These are phyloP conservation scores for Cephalotes varians DNA, from an alignment of 2,888 invertebrate species.

Conservation along the genomic window DNA sequence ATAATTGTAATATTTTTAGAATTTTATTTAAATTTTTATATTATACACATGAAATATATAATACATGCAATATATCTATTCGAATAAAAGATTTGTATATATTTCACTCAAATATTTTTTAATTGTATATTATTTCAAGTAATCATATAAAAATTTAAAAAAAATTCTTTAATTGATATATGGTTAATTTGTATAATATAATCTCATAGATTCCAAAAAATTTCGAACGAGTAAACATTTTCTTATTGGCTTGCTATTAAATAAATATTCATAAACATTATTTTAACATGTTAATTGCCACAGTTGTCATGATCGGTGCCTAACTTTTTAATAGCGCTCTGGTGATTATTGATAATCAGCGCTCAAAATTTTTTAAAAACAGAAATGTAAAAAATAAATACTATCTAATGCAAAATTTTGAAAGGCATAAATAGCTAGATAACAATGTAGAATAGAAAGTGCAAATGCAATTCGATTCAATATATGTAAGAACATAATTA, in stretches of 20 bases:
- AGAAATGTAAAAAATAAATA: not conserved
- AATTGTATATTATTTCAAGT: not conserved
- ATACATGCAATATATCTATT: not conserved
- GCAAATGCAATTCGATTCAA: not conserved
- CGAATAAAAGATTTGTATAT: not conserved
- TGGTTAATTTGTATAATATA: not conserved
- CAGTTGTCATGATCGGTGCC: not conserved
- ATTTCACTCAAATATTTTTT: not conserved
- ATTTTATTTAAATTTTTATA: not conserved
- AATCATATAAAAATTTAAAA: not conserved
- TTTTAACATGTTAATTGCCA: not conserved
- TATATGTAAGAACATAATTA: not conserved
- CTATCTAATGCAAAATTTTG: not conserved
- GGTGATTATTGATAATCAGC: not conserved
- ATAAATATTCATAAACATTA: not conserved
- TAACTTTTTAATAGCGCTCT: not conserved
- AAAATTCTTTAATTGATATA: not conserved
- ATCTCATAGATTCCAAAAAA: not conserved
- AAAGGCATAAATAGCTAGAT: not conserved
- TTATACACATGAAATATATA: not conserved
- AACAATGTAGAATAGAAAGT: not conserved
- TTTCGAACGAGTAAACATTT: not conserved
- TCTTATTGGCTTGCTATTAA: not conserved
- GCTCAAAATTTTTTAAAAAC: not conserved
- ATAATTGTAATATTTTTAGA: not conserved